Percentiles rank a stretch among this genome's conserved stretches.
These are phyloP conservation scores for Caenorhabditis briggsae DNA, from an alignment of 1,140 invertebrate genomes.

Conservation along the genomic window DNA sequence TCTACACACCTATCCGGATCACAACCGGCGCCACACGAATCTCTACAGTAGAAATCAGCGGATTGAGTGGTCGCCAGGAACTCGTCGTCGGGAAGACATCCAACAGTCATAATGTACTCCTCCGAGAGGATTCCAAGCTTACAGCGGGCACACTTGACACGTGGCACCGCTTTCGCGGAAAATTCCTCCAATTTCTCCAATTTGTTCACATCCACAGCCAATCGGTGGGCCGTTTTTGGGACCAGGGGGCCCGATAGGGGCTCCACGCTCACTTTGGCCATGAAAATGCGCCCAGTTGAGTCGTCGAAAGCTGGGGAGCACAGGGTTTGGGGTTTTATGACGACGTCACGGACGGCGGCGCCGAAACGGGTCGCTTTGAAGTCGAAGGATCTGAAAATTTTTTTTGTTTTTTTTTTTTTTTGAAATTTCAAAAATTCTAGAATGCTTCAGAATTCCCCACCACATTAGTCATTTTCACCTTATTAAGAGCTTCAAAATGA, in stretches of 20 bases:
- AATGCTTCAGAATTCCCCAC: no score
- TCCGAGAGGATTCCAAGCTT: not conserved
- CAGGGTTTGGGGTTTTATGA: conserved; percentile 4
- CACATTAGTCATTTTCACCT: no score
- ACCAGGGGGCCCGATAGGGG: not conserved
- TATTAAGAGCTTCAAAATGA: no score
- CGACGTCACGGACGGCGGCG: conserved; percentile 16
- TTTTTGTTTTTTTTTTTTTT: no score
- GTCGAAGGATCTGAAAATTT: conserved; percentile 54
- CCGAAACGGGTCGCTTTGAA: conserved; percentile 41
- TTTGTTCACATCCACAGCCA: conserved; percentile 13
- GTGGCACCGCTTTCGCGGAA: not conserved
- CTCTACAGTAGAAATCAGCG: conserved; percentile 59
- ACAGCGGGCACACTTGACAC: not conserved
- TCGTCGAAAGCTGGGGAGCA: conserved; percentile 34
- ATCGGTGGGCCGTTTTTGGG: conserved; percentile 8
- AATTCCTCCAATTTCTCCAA: conserved; percentile 11
- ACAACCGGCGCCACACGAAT: conserved; percentile 62
- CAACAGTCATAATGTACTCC: conserved; percentile 59
- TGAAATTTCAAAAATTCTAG: no score
- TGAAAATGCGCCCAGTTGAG: not conserved
- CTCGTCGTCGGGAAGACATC: conserved; percentile 69
- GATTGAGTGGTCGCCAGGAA: conserved; percentile 61
- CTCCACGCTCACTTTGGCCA: conserved; percentile 40
- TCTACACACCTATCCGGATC: conserved; percentile 52